Percentiles rank a stretch among this genome's conserved stretches.
phyloP scores from a whole-genome alignment of 2,113 vertebrate genomes.

The Tragelaphus imberbis region DNA sequence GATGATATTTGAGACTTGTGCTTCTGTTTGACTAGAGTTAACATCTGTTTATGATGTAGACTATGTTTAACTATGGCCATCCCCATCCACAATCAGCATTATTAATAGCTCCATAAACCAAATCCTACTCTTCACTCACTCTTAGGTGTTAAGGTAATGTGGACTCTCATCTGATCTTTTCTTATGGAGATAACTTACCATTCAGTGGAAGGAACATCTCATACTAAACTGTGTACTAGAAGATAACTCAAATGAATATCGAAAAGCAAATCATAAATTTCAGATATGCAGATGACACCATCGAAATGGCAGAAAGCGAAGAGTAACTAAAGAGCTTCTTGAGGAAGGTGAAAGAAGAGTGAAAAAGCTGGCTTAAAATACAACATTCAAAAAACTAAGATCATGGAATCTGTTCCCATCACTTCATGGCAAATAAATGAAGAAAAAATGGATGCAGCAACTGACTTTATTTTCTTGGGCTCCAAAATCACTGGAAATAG shows the following conservation, averaged over 20 bases:
- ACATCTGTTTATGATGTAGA: background rate
- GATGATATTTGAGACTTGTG: background rate
- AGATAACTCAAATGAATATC: background rate
- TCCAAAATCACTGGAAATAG: background rate
- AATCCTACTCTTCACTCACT: background rate
- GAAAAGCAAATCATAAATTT: background rate
- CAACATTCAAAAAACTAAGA: background rate
- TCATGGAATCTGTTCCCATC: background rate
- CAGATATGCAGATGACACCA: background rate
- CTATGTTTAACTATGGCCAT: background rate
- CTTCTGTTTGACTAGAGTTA: background rate
- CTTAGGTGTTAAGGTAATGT: background rate
- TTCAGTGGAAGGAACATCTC: background rate
- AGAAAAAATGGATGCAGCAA: background rate
- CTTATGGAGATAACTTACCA: background rate
- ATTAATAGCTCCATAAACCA: background rate
- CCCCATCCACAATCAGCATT: background rate
- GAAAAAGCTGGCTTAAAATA: background rate
- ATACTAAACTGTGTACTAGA: background rate
- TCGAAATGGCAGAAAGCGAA: background rate
- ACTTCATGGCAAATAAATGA: background rate
- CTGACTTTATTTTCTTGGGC: background rate
- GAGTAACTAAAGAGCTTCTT: background rate
- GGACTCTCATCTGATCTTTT: background rate
- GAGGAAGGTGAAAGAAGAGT: background rate